Evolutionary conservation across 2,888 invertebrate genomes (phyloP), one percentile per base, ranked within the genome.

Genomic region (Lypha dubia): DNA sequence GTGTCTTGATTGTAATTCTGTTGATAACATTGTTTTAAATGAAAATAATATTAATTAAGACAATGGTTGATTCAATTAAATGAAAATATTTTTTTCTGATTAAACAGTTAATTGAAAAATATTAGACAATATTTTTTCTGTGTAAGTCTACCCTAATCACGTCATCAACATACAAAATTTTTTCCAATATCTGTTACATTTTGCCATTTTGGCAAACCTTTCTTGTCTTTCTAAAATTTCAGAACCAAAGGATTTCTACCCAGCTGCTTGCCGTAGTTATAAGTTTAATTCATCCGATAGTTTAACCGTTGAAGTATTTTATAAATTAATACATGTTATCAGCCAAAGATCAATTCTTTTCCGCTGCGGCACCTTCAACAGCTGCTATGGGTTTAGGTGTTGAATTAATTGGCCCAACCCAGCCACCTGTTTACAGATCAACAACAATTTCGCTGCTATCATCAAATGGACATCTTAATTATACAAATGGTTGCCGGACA

Each of bases 341-440:
- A 67, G 87, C 90, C 77, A 85, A 89, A 76, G 90, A 91, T 74
- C 89, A 90, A 81, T 90, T 91, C 79, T 89, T 91, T 51, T 20
- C 84, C 53, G 73, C 74, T 58, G 56, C 79, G 3, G 22, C 79
- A n/a, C 20, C 76, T 51, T 46, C 86, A 79, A 41, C 86, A 24
- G 86, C 89, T 51, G 88, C 87, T 63, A 56, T 90, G 13, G 90
- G 89, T 3, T 76, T 90, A 28, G 89, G 90, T 51, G 88, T 90
- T 65, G 90, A 89, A 85, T 87, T 91, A 28, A 84, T 87, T 0
- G 87, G 89, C 24, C 86, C 49, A 62, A 75, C 85, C 51, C 86
- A 24, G 51, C 65, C 58, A 70, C 86, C 86, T 35, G 90, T 90
- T 9, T 91, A 90, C 83, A 90, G 89, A 83, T 32, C 86, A 58